Base-by-base conservation (phyloP, 2,797 vertebrate species). In the Coranthus polyacanthus region DNA sequence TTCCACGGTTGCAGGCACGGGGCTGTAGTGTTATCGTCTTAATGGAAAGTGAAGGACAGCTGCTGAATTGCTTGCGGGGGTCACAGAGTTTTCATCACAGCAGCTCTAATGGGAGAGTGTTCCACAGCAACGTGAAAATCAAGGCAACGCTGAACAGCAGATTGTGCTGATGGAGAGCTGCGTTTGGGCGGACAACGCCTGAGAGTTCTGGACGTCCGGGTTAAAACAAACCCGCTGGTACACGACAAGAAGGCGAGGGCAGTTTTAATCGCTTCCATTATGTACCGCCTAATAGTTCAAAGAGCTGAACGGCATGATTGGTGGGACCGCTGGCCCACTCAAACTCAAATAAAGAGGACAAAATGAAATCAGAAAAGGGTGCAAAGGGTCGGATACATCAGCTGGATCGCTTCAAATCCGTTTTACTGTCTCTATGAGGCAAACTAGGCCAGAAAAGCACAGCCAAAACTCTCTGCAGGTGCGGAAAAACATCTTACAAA, bases 61-160 rank as follows among this genome's bases (percentile, higher is more conserved):
- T 52, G 72, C 68, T 67, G 56, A 58, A 43, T 60, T 21, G 29
- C 73, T 72, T 87, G 49, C 15, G 16, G 29, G 39, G 42, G 51
- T 52, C 37, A n/a, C 50, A 58, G 60, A 21, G 53, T 72, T 73
- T 81, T 72, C 55, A 61, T 58, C 71, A 58, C 77, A 75, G 84
- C 75, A 82, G 82, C 68, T 66, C 68, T 65, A 61, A 58, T 21
- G 37, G 42, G 63, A 65, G 79, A 70, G 6, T 0, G 49, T 44
- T 85, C 61, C 69, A 81, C 62, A 18, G 65, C 75, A 66, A 79
- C 50, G 71, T 39, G 32, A 16, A 78, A n/a, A 57, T 60, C 32
- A 90, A 92, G 91, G 90, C 90, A 91, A 58, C 68, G 26, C 20
- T 54, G 55, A 54, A 61, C 4, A 12, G 59, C 47, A 62, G 57